Conservation (phyloP, 2,888 invertebrate genomes). For the Ferrisia virgata region DNA sequence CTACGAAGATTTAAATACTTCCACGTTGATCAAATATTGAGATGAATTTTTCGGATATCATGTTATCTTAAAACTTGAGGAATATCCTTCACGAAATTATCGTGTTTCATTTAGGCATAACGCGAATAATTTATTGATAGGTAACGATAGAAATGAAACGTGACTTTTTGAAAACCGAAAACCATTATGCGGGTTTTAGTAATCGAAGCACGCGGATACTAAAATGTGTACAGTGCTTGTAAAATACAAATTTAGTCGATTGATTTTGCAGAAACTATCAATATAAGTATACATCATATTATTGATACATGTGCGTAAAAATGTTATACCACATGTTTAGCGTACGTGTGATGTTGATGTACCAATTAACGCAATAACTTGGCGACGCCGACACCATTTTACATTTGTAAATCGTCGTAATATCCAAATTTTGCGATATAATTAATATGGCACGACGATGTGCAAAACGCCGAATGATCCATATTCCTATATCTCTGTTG, state of each 20-base stretch:
- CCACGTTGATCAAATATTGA: neutral
- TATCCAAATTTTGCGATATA: neutral
- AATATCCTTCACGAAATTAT: neutral
- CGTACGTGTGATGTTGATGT: neutral
- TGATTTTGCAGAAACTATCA: neutral
- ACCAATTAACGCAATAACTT: neutral
- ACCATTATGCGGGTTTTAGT: neutral
- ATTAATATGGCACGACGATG: neutral
- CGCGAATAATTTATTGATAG: neutral
- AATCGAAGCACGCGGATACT: too few species aligned
- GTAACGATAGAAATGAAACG: neutral
- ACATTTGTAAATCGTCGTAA: neutral
- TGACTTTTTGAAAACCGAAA: neutral
- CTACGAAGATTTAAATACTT: neutral
- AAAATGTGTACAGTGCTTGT: neutral
- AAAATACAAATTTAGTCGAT: neutral
- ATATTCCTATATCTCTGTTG: neutral
- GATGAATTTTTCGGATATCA: neutral
- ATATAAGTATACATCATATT: neutral
- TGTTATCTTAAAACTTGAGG: too few species aligned
- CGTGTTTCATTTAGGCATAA: neutral
- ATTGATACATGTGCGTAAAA: neutral
- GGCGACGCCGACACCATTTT: neutral
- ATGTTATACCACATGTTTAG: neutral
- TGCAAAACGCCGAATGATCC: neutral